These are phyloP conservation scores for Taenioides sp. DNA, from an alignment of 2,797 vertebrate genomes.

Conservation along the genomic window DNA sequence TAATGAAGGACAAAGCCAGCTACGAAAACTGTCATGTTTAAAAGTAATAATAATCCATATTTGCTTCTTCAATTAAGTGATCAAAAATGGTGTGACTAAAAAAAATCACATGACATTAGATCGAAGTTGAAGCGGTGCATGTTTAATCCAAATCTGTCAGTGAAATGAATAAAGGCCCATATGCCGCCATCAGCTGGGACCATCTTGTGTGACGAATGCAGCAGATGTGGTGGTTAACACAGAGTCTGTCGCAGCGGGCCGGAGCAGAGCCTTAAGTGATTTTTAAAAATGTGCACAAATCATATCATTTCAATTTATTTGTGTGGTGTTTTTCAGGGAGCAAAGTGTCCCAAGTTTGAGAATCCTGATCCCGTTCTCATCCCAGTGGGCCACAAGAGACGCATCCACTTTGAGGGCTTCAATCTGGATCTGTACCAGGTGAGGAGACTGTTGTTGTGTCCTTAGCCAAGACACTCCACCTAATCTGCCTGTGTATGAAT, in stretches of 20 bases:
- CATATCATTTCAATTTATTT: conserved; percentile 35
- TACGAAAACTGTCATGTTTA: too few species aligned
- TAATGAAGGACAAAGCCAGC: too few species aligned
- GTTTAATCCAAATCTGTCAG: conserved; percentile 25
- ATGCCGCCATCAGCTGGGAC: conserved; percentile 61
- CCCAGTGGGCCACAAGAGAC: conserved; percentile 74
- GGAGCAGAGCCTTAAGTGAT: conserved; percentile 52
- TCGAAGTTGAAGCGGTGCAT: not conserved
- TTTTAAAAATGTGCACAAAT: conserved; percentile 52
- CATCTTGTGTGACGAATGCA: conserved; percentile 63
- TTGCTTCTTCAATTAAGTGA: too few species aligned
- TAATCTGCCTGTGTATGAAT: too few species aligned
- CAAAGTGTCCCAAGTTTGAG: conserved; percentile 79
- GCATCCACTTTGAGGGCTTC: conserved; percentile 78
- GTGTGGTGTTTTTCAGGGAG: conserved; percentile 58
- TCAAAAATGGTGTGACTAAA: not conserved
- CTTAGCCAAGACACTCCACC: not conserved
- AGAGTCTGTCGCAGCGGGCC: conserved; percentile 50
- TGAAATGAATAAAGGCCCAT: conserved; percentile 51
- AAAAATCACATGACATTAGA: not conserved
- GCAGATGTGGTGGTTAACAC: conserved; percentile 63
- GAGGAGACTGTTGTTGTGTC: not conserved
- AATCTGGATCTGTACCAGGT: conserved; percentile 75
- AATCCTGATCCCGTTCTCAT: conserved; percentile 78
- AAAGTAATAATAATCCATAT: too few species aligned